A percentile compares a stretch with the other conserved stretches of the same genome.
Conservation (phyloP, 2,113 vertebrate genomes). For the Phalacrocorax brasilianus region DNA sequence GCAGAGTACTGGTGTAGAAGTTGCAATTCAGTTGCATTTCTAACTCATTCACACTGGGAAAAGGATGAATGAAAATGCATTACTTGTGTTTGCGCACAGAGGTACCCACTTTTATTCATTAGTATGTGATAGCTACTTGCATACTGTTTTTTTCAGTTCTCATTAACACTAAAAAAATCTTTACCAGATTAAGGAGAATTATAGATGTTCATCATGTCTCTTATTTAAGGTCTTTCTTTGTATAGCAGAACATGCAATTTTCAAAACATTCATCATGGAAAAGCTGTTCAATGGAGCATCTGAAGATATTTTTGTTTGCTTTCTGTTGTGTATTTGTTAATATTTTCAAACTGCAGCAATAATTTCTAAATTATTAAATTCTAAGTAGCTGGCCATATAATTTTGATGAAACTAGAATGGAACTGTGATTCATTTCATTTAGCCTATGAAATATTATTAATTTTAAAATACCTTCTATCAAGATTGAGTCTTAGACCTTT, state of each 20-base stretch:
- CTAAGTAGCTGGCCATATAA: background rate
- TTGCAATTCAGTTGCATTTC: background rate
- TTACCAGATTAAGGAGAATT: background rate
- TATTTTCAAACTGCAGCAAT: background rate
- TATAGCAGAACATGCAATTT: background rate
- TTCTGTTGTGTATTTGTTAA: background rate
- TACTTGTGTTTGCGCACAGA: background rate
- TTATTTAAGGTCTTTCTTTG: background rate
- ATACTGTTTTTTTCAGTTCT: background rate
- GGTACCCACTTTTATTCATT: background rate
- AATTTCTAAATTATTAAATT: background rate
- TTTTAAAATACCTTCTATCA: background rate
- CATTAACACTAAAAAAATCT: background rate
- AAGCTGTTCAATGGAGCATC: background rate
- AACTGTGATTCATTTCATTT: background rate
- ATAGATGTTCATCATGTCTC: background rate
- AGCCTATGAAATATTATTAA: background rate
- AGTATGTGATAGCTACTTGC: slow-evolving; percentile 30
- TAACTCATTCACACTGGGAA: background rate
- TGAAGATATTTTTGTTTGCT: background rate
- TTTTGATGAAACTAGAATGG: background rate
- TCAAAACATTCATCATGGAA: background rate
- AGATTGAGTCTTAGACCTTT: background rate
- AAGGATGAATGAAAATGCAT: background rate
- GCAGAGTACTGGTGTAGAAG: background rate